Conservation (phyloP, 2,797 vertebrate species). For the Todus mexicanus region DNA sequence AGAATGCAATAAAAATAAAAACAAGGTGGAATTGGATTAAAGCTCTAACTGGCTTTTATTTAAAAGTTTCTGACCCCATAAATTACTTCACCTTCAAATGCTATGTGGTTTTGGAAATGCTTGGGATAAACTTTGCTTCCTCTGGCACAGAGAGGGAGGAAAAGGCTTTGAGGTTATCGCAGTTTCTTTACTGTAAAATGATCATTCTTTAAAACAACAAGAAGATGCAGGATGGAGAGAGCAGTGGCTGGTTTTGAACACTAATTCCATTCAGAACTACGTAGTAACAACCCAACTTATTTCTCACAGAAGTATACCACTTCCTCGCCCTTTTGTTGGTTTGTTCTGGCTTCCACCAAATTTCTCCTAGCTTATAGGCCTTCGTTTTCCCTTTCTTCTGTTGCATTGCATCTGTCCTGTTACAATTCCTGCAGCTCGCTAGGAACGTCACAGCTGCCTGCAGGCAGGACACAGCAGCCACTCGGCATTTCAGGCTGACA, state of each 20-base stretch:
- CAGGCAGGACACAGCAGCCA: background rate
- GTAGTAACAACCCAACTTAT: background rate
- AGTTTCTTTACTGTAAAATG: background rate
- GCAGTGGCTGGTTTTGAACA: background rate
- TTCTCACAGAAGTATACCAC: background rate
- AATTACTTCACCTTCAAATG: background rate
- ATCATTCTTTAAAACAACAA: background rate
- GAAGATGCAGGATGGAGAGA: background rate
- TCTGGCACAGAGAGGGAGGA: background rate
- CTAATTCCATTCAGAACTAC: background rate
- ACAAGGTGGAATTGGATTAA: background rate
- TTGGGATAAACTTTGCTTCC: background rate
- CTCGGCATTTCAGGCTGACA: background rate
- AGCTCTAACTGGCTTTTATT: background rate
- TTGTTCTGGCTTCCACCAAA: background rate
- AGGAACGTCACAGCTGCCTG: background rate
- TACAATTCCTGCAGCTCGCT: background rate
- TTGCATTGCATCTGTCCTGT: background rate
- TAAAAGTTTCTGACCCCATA: background rate
- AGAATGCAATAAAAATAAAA: background rate
- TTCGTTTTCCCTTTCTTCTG: background rate
- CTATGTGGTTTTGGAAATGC: background rate
- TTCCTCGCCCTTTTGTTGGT: background rate
- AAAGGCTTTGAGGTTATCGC: slow-evolving; percentile 7
- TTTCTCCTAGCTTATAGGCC: background rate